Conservation (phyloP, 2,888 invertebrate genomes). For the Isotomurus palustris region DNA sequence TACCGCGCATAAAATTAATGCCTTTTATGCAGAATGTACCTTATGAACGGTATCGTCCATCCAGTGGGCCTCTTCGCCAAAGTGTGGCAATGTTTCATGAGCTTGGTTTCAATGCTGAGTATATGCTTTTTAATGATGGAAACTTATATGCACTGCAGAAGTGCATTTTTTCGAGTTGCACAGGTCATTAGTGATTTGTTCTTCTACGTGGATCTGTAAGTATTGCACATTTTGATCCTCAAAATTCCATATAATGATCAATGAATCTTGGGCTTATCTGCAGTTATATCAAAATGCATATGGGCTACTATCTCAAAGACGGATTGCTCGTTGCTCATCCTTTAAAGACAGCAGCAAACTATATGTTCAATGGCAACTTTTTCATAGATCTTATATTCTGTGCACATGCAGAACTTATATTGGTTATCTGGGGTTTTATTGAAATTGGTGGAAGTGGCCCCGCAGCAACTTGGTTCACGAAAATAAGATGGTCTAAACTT, state of each 20-base stretch:
- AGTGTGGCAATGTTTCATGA: conserved; percentile 10
- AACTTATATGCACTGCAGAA: conserved; percentile 5
- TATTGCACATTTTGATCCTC: conserved; percentile 2
- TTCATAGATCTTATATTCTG: background rate
- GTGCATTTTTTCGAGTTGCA: background rate
- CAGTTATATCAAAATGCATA: conserved; percentile 26
- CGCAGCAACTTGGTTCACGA: conserved; percentile 24
- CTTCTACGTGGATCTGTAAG: conserved; percentile 7
- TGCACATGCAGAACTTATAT: background rate
- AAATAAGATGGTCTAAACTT: conserved; percentile 14
- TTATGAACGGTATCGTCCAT: conserved; percentile 16
- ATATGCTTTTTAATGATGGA: background rate
- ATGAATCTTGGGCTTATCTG: background rate
- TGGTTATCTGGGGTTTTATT: background rate
- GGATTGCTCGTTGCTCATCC: conserved; percentile 26
- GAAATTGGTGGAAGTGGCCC: conserved; percentile 17
- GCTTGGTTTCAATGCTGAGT: background rate
- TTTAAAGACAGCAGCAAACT: conserved; percentile 16
- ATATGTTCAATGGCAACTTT: conserved; percentile 19
- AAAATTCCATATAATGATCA: no score
- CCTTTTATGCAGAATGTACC: background rate
- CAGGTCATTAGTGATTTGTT: conserved; percentile 6
- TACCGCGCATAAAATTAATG: background rate
- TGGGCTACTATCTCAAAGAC: conserved; percentile 17
- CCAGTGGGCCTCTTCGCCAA: conserved; percentile 21